Evolutionary conservation across 2,113 vertebrate species (phyloP), one percentile per base, ranked within the genome.

Genomic region (Desmodus rotundus): DNA sequence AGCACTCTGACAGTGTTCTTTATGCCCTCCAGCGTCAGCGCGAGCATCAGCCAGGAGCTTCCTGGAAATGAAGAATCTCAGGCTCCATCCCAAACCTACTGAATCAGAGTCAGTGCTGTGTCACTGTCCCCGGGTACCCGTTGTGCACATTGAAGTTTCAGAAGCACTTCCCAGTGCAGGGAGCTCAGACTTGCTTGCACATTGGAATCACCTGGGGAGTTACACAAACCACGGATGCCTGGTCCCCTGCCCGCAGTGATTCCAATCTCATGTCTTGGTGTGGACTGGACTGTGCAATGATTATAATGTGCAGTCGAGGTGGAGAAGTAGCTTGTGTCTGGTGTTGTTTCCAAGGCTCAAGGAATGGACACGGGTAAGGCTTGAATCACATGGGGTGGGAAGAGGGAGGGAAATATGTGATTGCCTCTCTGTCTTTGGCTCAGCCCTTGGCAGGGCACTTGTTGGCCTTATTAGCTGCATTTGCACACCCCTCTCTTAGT

Each of bases 111-210:
- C 43, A 13, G 43, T 11, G 2, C 68, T n/a, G 6, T 4, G 5
- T 61, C 38, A 8, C 0, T 4, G 13, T 2, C 47, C 52, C n/a
- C 61, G 43, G 63, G 63, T 20, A 20, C 33, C 3, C 0, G 5
- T 5, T n/a, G 12, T 28, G 22, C n/a, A 20, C 38, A 2, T 1
- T 26, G 17, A 11, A 26, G 56, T 47, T 26, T 4, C 2, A 16
- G 52, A 50, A 86, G 52, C 14, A 15, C 50, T 13, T 50, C 47
- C 12, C 3, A 0, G 15, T 9, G 20, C 41, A 24, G 72, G 28
- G 63, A 20, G 3, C 24, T 20, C 93, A 56, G 31, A 10, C 26
- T 6, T 11, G 31, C 87, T 47, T 24, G 45, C 14, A 8, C 22
- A 0, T 4, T 9, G 41, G 67, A 13, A 11, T 65, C 67, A 2